Evolutionary conservation across 1,140 invertebrate species (phyloP).

Genomic region (Himalopsyche phryganea): DNA sequence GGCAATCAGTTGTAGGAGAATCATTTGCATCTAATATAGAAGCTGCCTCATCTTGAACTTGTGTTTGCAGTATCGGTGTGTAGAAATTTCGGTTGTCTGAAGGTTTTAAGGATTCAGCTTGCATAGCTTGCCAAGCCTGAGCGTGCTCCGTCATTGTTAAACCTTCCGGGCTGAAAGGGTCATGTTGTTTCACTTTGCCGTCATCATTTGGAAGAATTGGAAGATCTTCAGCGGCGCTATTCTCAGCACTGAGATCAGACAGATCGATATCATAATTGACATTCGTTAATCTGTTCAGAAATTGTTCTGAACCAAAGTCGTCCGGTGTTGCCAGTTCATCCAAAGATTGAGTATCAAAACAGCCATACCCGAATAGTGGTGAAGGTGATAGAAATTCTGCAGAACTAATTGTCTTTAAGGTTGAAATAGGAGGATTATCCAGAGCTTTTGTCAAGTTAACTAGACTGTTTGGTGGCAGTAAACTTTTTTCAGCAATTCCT

Average conservation of each 20-base stretch:
- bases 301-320: slow-evolving; percentile 50
- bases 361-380: slow-evolving; percentile 47
- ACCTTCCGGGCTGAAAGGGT: slow-evolving; percentile 44
- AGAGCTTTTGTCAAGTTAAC: slow-evolving; percentile 21
- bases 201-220: slow-evolving; percentile 33
- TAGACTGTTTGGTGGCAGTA: slow-evolving; percentile 43
- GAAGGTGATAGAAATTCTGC: slow-evolving; percentile 55
- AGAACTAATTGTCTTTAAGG: slow-evolving; percentile 35
- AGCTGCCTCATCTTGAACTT: slow-evolving; percentile 40
- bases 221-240: slow-evolving; percentile 60
- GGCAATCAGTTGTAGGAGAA: slow-evolving; percentile 53
- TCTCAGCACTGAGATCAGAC: slow-evolving; percentile 66
- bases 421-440: slow-evolving; percentile 29
- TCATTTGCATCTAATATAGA: slow-evolving; percentile 60
- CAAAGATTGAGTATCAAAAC: slow-evolving; percentile 55
- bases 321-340: slow-evolving; percentile 58
- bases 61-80: slow-evolving; percentile 9
- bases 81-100: background rate
- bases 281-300: slow-evolving; percentile 58
- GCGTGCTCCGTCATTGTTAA: slow-evolving; percentile 36
- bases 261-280: slow-evolving; percentile 71
- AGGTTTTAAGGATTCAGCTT: slow-evolving; percentile 15
- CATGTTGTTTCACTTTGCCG: slow-evolving; percentile 30
- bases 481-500: slow-evolving; percentile 34
- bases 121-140: slow-evolving; percentile 27